A percentile compares a stretch with the other conserved stretches of the same genome.
Evolutionary conservation across 37 sponge, comb jelly and placozoan species (phyloP).

Genomic region (Chondrosia reniformis): DNA sequence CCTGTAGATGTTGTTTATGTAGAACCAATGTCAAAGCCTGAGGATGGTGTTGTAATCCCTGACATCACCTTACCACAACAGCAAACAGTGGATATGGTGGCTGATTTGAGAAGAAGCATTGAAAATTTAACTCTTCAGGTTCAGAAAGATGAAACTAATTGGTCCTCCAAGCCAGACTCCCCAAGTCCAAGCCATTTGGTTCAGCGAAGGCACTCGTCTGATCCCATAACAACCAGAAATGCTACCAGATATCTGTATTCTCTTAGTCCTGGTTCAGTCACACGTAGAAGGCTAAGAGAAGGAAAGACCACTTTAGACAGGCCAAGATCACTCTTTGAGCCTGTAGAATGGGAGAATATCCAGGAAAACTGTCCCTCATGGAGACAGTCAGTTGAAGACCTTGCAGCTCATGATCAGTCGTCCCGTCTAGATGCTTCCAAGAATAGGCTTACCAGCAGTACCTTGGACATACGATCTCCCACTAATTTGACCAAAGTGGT

Average conservation of each 20-base stretch:
- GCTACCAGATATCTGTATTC: not conserved
- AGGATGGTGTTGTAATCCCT: not conserved
- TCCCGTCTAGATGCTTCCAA: not conserved
- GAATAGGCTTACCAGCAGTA: not conserved
- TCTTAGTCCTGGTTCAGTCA: not conserved
- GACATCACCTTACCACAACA: not conserved
- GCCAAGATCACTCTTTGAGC: slow-evolving; percentile 2
- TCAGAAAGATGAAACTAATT: not conserved
- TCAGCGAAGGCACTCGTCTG: slow-evolving; percentile 15
- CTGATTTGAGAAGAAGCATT: not conserved
- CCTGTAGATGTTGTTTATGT: not conserved
- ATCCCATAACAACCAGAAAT: not conserved
- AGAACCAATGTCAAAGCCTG: not conserved
- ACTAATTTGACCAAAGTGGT: not conserved
- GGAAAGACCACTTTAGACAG: not conserved
- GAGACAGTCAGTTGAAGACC: not conserved
- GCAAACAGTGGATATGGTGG: not conserved
- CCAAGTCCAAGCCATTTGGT: not conserved
- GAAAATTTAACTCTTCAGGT: not conserved
- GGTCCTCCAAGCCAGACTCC: not conserved
- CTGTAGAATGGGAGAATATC: slow-evolving; percentile 8
- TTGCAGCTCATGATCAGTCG: not conserved
- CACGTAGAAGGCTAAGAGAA: too few species aligned
- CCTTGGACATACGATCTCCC: slow-evolving; percentile 8
- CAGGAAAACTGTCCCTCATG: too few species aligned